phyloP scores from a whole-genome alignment of 2,113 vertebrate species.

The Cettia cetti region DNA sequence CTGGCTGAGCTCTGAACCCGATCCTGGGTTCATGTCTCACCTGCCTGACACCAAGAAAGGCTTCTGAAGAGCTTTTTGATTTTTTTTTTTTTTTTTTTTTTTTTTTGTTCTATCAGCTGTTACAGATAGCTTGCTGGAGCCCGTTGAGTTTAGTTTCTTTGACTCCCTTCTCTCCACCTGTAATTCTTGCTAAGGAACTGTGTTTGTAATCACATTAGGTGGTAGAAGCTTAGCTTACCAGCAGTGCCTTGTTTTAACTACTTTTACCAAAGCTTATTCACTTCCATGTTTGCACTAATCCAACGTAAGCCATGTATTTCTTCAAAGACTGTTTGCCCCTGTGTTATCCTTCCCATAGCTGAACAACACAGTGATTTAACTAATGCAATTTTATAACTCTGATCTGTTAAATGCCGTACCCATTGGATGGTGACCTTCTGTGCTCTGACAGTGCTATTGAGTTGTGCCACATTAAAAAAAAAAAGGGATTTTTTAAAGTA shows the following conservation, averaged over 20 bases:
- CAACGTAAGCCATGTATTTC: accelerated
- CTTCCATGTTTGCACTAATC: background rate
- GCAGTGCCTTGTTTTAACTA: background rate
- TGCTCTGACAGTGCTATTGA: background rate
- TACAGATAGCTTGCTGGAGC: background rate
- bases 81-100: background rate
- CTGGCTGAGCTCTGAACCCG: background rate
- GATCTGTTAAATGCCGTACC: background rate
- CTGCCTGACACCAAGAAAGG: background rate
- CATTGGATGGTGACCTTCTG: background rate
- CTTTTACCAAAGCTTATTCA: background rate
- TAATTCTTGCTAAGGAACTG: background rate
- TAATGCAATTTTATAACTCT: background rate
- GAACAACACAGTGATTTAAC: background rate
- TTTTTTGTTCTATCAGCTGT: background rate
- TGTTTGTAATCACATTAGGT: background rate
- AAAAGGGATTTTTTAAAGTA: background rate
- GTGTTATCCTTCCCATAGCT: background rate
- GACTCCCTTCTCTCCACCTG: background rate
- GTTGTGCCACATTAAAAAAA: background rate
- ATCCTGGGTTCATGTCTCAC: background rate
- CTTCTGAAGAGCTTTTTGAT: background rate
- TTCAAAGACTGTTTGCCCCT: background rate
- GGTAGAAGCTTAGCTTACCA: background rate
- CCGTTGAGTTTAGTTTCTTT: background rate